A percentile compares a stretch with the other conserved stretches of the same genome.
phyloP scores from a whole-genome alignment of 2,797 vertebrate species.

The Graptemys geographica region DNA sequence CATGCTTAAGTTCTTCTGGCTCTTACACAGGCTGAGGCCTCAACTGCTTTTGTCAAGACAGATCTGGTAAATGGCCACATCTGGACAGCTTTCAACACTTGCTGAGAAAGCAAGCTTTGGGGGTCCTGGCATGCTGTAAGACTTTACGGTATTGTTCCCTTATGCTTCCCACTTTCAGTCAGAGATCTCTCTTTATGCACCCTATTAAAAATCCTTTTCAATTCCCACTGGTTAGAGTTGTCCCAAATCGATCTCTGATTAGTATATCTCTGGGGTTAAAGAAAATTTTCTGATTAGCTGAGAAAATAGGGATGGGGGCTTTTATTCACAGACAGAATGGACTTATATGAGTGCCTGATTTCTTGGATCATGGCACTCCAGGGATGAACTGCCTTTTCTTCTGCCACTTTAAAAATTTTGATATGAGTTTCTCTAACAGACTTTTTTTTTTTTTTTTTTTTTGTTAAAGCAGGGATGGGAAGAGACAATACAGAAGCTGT shows the following conservation, averaged over 20 bases:
- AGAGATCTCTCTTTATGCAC: neutral
- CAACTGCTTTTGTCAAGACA: neutral
- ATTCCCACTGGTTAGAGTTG: neutral
- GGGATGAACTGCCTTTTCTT: neutral
- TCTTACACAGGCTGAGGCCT: neutral
- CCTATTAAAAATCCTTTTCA: neutral
- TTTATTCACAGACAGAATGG: neutral
- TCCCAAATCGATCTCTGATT: neutral
- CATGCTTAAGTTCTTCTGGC: neutral
- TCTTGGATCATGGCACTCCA: neutral
- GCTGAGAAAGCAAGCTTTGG: neutral
- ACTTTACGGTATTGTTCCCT: neutral
- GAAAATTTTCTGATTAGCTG: neutral
- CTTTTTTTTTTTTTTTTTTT: neutral
- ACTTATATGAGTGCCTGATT: neutral
- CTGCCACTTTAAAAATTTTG: neutral
- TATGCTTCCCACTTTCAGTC: neutral
- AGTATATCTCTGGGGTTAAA: neutral
- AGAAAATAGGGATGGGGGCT: neutral
- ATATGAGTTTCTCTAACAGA: neutral
- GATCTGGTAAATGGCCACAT: neutral
- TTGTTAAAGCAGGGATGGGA: accelerated
- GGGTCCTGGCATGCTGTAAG: neutral
- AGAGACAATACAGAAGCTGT: neutral
- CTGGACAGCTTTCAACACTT: neutral